These are phyloP conservation scores for Actenoides hombroni DNA, from an alignment of 2,113 vertebrate genomes.

Conservation along the genomic window DNA sequence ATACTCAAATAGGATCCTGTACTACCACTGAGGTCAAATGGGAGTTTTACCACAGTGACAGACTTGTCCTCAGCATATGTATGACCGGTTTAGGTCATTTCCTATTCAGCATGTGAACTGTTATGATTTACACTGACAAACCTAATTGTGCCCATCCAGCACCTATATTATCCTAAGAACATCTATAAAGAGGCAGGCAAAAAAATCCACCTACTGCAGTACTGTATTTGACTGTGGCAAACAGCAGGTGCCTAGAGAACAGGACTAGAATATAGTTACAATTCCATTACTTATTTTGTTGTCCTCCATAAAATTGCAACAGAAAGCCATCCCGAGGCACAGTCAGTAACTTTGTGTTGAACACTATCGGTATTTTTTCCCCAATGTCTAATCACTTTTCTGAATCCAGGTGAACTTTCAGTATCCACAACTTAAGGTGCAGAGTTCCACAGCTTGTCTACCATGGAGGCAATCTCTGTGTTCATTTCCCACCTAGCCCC, in stretches of 20 bases:
- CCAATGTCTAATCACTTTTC: background rate
- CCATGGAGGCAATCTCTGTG: background rate
- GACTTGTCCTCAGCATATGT: background rate
- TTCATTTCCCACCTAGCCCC: background rate
- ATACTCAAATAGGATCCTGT: background rate
- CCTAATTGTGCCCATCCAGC: background rate
- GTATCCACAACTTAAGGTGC: background rate
- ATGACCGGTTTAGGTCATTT: background rate
- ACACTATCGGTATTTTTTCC: background rate
- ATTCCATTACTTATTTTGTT: background rate
- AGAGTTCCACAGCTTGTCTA: background rate
- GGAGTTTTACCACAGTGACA: background rate
- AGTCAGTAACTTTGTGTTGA: background rate
- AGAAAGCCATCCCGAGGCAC: background rate
- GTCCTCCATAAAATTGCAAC: background rate
- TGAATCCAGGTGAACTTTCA: background rate
- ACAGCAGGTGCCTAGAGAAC: background rate
- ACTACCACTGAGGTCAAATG: background rate
- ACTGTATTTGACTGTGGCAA: accelerated
- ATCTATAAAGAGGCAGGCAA: background rate
- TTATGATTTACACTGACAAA: background rate
- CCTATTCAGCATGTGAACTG: background rate
- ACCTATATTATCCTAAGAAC: background rate
- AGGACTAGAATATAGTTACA: background rate
- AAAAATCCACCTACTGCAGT: background rate